Evolutionary conservation across 2,797 vertebrate genomes (phyloP).

Genomic region (Otus scops): DNA sequence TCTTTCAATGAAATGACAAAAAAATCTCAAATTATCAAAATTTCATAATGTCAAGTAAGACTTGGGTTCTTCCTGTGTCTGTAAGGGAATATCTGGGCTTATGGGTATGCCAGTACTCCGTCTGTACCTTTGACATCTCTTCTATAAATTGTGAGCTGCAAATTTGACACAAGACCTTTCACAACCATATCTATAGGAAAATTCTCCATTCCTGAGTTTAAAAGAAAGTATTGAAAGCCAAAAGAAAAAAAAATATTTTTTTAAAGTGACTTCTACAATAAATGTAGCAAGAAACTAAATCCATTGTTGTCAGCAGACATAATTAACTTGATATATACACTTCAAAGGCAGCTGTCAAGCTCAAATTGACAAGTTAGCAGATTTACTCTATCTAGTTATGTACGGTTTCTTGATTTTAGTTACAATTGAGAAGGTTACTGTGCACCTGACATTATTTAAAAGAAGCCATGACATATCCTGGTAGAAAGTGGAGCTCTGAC

Average conservation of each 20-base stretch:
- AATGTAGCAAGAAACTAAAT: background rate
- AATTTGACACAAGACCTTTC: background rate
- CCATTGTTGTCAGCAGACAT: background rate
- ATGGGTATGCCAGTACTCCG: background rate
- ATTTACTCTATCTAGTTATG: background rate
- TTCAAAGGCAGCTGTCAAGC: background rate
- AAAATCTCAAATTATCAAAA: background rate
- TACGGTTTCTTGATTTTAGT: background rate
- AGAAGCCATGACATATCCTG: conserved; percentile 67
- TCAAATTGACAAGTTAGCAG: background rate
- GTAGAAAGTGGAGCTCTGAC: conserved; percentile 20
- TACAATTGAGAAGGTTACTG: conserved; percentile 55
- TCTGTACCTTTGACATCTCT: background rate
- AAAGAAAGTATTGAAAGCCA: background rate
- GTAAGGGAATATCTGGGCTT: background rate
- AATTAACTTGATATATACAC: background rate
- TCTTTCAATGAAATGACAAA: background rate
- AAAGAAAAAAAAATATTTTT: background rate
- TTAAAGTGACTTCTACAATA: background rate
- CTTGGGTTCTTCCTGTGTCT: background rate
- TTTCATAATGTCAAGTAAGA: background rate
- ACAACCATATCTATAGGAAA: background rate
- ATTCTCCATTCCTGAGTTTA: background rate
- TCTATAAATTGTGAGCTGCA: background rate
- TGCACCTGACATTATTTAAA: conserved; percentile 75